These are phyloP conservation scores for Gadus chalcogrammus DNA, from an alignment of 2,113 vertebrate genomes.

Conservation along the genomic window DNA sequence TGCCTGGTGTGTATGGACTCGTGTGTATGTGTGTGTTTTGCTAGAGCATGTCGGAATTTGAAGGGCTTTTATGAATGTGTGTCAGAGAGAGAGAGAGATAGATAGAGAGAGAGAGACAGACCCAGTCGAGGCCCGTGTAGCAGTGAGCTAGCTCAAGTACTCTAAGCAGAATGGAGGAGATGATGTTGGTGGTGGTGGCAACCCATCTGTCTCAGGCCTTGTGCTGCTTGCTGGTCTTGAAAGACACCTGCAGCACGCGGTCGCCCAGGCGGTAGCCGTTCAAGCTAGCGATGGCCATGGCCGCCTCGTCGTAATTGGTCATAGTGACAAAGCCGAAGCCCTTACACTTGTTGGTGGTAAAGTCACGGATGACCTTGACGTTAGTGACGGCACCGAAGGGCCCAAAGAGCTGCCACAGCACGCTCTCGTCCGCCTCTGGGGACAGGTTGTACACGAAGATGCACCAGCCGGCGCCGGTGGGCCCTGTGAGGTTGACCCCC, in stretches of 20 bases:
- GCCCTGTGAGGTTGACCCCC: slow-evolving; percentile 83
- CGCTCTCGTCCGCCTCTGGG: slow-evolving; percentile 91
- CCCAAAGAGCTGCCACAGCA: slow-evolving; percentile 97
- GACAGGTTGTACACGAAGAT: slow-evolving; percentile 99
- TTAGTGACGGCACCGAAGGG: slow-evolving; percentile 97
- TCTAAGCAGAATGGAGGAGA: slow-evolving; percentile 43
- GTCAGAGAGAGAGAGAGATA: slow-evolving; percentile 55
- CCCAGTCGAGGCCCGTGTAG: slow-evolving; percentile 78
- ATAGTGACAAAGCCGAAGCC: slow-evolving; percentile 98
- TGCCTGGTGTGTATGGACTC: slow-evolving; percentile 21
- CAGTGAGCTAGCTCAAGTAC: slow-evolving; percentile 66
- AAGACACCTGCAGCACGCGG: slow-evolving; percentile 95
- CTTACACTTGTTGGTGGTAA: slow-evolving; percentile 98
- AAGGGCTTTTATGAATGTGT: slow-evolving; percentile 11
- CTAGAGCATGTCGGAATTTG: slow-evolving; percentile 6
- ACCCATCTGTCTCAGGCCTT: slow-evolving; percentile 82
- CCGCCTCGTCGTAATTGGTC: slow-evolving; percentile 98
- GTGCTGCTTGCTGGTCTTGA: slow-evolving; percentile 99
- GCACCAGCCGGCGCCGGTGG: slow-evolving; percentile 87
- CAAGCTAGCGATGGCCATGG: slow-evolving; percentile 96
- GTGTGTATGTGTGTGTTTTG: slow-evolving; percentile 39
- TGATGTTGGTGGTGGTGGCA: slow-evolving; percentile 54
- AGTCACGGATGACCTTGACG: slow-evolving; percentile 96
- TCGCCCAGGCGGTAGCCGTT: slow-evolving; percentile 94
- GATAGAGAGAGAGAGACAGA: slow-evolving; percentile 74